Evolutionary conservation across 2,888 invertebrate species (phyloP).

Genomic region (Mycogona germanica): DNA sequence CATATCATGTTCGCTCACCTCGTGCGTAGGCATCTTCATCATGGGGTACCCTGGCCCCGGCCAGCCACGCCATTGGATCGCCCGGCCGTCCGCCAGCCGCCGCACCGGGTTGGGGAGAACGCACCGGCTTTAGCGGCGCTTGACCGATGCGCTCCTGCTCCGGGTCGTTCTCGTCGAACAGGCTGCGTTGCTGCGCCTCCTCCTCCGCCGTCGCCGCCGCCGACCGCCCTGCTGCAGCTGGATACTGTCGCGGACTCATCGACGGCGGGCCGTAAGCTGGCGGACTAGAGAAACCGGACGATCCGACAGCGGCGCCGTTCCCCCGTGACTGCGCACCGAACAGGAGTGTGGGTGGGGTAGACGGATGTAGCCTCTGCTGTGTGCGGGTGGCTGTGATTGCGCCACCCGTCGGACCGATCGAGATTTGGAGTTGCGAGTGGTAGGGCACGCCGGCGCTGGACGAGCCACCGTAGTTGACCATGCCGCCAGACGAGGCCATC

Average conservation of each 20-base stretch:
- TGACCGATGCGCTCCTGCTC: conserved; percentile 8
- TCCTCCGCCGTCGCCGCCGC: too few species aligned
- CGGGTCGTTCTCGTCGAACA: conserved; percentile 14
- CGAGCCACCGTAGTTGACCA: neutral
- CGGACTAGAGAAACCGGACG: neutral
- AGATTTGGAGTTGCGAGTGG: conserved; percentile 10
- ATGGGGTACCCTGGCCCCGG: neutral
- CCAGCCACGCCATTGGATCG: neutral
- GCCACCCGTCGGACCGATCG: conserved; percentile 7
- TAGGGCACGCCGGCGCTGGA: neutral
- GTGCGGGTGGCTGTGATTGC: neutral
- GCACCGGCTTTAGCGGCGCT: conserved; percentile 2
- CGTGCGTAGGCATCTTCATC: conserved; percentile 13
- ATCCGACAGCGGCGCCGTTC: neutral
- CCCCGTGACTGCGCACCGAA: neutral
- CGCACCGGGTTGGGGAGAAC: neutral
- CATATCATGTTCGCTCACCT: conserved; percentile 3
- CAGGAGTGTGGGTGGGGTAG: neutral
- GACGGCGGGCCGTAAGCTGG: conserved; percentile 2
- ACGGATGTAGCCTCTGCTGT: neutral
- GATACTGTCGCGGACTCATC: conserved; percentile 2
- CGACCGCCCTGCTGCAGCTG: too few species aligned
- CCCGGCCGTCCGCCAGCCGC: neutral
- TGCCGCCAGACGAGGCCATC: conserved; percentile 5
- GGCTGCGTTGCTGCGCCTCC: neutral